phyloP scores from a whole-genome alignment of 2,797 vertebrate genomes.

The Setipinna tenuifilis region DNA sequence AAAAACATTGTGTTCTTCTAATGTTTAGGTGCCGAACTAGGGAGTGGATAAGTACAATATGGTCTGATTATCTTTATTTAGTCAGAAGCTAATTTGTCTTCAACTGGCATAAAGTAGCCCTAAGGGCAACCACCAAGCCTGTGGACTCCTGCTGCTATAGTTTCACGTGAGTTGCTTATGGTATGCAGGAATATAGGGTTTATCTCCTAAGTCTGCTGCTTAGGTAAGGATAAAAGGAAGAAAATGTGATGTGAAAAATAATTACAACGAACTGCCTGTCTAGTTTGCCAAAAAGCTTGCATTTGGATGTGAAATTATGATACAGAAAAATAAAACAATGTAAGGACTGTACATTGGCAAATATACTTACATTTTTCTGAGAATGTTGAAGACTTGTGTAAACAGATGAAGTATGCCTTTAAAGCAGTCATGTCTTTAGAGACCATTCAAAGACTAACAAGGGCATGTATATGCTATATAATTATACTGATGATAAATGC shows the following conservation, averaged over 20 bases:
- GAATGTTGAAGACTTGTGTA: too few relatives aligned
- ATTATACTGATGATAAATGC: too few relatives aligned
- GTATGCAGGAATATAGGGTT: neutral
- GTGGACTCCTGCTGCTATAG: neutral
- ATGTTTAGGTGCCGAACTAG: slow-evolving; percentile 29
- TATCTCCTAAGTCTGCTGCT: neutral
- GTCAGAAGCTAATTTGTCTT: neutral
- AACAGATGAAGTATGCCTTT: too few relatives aligned
- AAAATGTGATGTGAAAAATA: neutral
- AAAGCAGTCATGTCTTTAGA: too few relatives aligned
- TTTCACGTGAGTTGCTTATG: neutral
- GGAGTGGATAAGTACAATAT: neutral
- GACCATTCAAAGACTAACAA: too few relatives aligned
- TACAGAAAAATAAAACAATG: slow-evolving; percentile 40
- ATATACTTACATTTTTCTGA: neutral
- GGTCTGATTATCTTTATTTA: neutral
- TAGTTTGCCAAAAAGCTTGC: neutral
- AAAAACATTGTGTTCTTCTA: slow-evolving; percentile 26
- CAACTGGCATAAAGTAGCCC: neutral
- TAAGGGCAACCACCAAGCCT: too few relatives aligned
- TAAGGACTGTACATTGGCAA: slow-evolving; percentile 45
- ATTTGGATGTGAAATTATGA: neutral
- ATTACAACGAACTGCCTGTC: neutral
- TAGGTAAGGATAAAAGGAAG: neutral
- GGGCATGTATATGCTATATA: too few relatives aligned